Evolutionary conservation across 2,888 invertebrate species (phyloP).

Genomic region (Thumatha senex): DNA sequence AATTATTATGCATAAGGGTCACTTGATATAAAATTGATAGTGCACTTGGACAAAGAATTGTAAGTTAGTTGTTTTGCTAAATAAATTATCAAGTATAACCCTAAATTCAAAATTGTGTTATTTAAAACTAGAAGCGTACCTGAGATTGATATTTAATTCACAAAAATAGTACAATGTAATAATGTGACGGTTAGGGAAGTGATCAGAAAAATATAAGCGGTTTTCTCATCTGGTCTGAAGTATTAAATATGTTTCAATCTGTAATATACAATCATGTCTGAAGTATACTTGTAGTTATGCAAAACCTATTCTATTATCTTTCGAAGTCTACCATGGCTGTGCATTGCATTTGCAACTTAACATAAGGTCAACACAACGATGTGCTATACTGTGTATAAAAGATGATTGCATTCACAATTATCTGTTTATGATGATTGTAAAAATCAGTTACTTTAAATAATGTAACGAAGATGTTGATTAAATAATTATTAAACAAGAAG

Average conservation of each 20-base stretch:
- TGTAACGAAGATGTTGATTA: no score
- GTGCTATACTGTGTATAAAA: background rate
- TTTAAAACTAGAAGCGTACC: slow-evolving; percentile 29
- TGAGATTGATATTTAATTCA: slow-evolving; percentile 27
- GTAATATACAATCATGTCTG: slow-evolving; percentile 22
- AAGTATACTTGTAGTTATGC: background rate
- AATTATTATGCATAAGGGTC: background rate
- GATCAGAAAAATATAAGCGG: slow-evolving; percentile 10
- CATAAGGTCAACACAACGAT: background rate
- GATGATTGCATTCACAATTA: background rate
- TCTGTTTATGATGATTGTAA: background rate
- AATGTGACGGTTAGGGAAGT: slow-evolving; percentile 19
- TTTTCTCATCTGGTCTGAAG: slow-evolving; percentile 38
- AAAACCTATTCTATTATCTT: background rate
- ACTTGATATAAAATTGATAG: background rate
- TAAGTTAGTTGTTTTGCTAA: background rate
- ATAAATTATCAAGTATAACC: background rate
- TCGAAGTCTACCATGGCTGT: background rate
- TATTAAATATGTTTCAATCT: slow-evolving; percentile 48
- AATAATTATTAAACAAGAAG: no score
- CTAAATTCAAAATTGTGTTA: slow-evolving; percentile 1
- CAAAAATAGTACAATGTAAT: slow-evolving; percentile 14
- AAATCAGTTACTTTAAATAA: no score
- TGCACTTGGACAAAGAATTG: background rate
- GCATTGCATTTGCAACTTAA: background rate